Evolutionary conservation across 2,797 vertebrate species (phyloP).

Genomic region (Xenopus petersii): DNA sequence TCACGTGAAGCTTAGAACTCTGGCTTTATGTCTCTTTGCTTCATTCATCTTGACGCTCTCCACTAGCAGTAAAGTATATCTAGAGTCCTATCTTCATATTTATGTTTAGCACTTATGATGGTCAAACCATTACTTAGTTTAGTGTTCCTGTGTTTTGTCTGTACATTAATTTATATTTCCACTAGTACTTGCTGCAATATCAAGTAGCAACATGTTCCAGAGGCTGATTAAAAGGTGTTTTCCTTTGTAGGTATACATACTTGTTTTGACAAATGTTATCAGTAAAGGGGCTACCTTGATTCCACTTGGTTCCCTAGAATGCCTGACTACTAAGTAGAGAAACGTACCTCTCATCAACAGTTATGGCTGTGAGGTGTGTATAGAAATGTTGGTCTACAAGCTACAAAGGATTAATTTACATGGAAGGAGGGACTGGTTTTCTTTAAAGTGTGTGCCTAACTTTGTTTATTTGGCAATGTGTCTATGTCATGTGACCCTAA

Average conservation of each 20-base stretch:
- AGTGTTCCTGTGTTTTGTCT: not conserved
- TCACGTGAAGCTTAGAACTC: too few relatives aligned
- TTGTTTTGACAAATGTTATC: conserved; percentile 36
- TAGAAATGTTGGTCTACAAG: conserved; percentile 26
- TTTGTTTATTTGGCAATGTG: conserved; percentile 42
- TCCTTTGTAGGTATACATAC: conserved; percentile 14
- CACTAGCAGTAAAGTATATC: too few relatives aligned
- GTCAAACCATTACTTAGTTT: too few relatives aligned
- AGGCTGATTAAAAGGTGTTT: conserved; percentile 12
- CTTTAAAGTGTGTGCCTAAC: conserved; percentile 39
- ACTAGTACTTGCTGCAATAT: not conserved
- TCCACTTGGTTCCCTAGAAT: not conserved
- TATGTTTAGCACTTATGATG: too few relatives aligned
- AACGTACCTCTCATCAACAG: not conserved
- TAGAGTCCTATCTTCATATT: too few relatives aligned
- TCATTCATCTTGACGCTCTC: too few relatives aligned
- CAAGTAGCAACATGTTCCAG: conserved; percentile 1
- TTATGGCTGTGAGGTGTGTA: conserved; percentile 21
- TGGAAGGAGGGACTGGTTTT: conserved; percentile 12
- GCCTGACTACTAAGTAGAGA: conserved; percentile 1
- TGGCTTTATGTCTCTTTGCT: too few relatives aligned
- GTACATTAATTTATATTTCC: not conserved
- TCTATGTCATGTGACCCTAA: conserved; percentile 42
- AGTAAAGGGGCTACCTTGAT: not conserved
- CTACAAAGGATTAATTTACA: conserved; percentile 39